phyloP scores from a whole-genome alignment of 2,113 vertebrate genomes.

The Porphyrio hochstetteri region DNA sequence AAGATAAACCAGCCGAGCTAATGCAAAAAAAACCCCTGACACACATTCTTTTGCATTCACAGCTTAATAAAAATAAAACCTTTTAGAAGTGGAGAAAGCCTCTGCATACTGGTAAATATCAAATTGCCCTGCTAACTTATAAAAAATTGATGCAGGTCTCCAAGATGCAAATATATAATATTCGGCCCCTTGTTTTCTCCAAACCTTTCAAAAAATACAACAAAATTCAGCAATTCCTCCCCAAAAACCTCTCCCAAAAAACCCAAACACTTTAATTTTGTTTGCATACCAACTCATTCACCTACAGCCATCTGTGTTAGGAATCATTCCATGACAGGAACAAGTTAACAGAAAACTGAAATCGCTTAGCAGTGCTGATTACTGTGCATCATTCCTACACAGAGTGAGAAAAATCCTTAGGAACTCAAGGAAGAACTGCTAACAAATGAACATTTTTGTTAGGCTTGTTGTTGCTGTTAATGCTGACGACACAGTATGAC shows the following conservation, averaged over 20 bases:
- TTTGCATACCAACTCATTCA: background rate
- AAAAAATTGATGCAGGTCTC: background rate
- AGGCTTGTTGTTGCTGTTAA: background rate
- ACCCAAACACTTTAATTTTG: background rate
- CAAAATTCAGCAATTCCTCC: background rate
- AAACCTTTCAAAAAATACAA: background rate
- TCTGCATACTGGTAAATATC: background rate
- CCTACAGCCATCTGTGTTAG: background rate
- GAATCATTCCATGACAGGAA: background rate
- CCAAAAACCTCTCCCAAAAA: background rate
- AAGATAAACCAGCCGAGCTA: constrained; percentile 54
- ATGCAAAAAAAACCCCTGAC: constrained; percentile 11
- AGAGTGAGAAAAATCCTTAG: background rate
- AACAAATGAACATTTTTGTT: background rate
- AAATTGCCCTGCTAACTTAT: background rate
- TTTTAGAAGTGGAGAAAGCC: background rate
- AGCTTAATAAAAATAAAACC: constrained; percentile 63
- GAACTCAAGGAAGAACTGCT: constrained; percentile 8
- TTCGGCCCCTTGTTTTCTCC: background rate
- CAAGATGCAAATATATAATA: constrained; percentile 4
- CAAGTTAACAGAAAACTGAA: background rate
- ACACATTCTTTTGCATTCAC: background rate
- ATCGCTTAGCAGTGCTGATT: background rate
- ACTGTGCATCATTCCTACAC: background rate
- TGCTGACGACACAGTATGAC: background rate